Percentiles rank a stretch among this genome's conserved stretches.
Evolutionary conservation across 2,888 invertebrate genomes (phyloP).

Genomic region (Melanchra persicariae): DNA sequence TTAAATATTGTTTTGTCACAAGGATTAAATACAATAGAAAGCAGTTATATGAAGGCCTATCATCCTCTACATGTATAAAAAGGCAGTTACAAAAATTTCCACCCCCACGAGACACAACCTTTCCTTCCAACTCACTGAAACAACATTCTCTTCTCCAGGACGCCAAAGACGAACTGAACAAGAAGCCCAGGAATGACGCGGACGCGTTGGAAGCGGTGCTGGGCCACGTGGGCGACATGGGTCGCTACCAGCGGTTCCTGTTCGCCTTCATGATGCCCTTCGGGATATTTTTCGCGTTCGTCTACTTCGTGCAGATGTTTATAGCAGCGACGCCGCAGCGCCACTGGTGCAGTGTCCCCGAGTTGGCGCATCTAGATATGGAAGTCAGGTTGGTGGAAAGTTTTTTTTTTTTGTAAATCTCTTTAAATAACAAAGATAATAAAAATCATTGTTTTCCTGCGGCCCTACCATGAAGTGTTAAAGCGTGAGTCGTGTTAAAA

Average conservation of each 20-base stretch:
- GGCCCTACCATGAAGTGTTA: no score
- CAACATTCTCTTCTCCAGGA: constrained; percentile 36
- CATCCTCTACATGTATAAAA: no score
- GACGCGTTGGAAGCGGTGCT: constrained; percentile 80
- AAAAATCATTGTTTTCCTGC: no score
- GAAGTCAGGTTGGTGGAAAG: constrained; percentile 75
- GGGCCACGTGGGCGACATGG: constrained; percentile 83
- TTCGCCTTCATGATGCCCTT: constrained; percentile 83
- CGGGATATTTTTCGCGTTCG: constrained; percentile 84
- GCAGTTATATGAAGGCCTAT: no score
- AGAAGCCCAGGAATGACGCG: constrained; percentile 60
- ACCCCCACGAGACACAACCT: no score
- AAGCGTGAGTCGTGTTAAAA: no score
- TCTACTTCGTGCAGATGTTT: constrained; percentile 87
- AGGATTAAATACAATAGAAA: no score
- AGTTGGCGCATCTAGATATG: constrained; percentile 76
- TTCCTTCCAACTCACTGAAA: not conserved
- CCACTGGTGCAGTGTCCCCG: constrained; percentile 85
- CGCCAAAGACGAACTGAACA: constrained; percentile 42
- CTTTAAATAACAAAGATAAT: not conserved
- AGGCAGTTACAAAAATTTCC: no score
- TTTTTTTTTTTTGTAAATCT: not conserved
- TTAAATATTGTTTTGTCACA: no score
- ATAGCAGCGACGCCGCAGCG: constrained; percentile 82
- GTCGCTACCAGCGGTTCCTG: constrained; percentile 83